Evolutionary conservation across 2,888 invertebrate species (phyloP).

Genomic region (Bembecia ichneumoniformis): DNA sequence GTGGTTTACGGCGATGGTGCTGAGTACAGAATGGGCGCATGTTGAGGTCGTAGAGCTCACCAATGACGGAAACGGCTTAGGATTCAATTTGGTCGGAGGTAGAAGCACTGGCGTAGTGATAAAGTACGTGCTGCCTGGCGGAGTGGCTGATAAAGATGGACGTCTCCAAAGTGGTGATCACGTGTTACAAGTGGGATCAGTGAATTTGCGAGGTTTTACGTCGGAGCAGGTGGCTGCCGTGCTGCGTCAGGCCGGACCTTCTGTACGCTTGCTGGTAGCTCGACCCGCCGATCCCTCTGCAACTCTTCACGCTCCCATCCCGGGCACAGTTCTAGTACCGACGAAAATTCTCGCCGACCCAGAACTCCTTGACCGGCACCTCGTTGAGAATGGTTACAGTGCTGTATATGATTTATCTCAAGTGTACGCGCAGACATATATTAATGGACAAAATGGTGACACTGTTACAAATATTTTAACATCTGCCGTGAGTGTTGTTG

Average conservation of each 20-base stretch:
- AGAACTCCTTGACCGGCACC: conserved; percentile 88
- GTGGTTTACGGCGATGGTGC: conserved; percentile 75
- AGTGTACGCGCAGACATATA: conserved; percentile 46
- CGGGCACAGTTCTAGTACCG: conserved; percentile 92
- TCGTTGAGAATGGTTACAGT: conserved; percentile 82
- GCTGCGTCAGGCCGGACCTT: conserved; percentile 82
- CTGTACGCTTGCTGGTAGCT: conserved; percentile 93
- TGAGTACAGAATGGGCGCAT: conserved; percentile 99
- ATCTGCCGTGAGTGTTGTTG: conserved; percentile 58
- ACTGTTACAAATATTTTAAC: conserved; percentile 38
- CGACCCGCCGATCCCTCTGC: conserved; percentile 91
- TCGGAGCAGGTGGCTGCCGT: conserved; percentile 89
- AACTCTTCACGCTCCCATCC: conserved; percentile 81
- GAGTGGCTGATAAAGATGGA: conserved; percentile 96
- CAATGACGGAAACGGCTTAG: conserved; percentile 97
- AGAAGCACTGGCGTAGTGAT: conserved; percentile 98
- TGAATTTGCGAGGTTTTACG: conserved; percentile 95
- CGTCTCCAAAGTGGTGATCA: conserved; percentile 97
- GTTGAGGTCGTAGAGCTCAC: conserved; percentile 98
- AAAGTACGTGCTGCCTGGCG: conserved; percentile 96
- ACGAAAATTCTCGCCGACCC: conserved; percentile 93
- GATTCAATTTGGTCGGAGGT: conserved; percentile 98
- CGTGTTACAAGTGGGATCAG: conserved; percentile 94
- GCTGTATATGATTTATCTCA: conserved; percentile 68
- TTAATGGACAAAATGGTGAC: conserved; percentile 48